A percentile compares a stretch with the other conserved stretches of the same genome.
These are phyloP conservation scores for Clarias platycephalus DNA, from an alignment of 2,797 vertebrate species.

Conservation along the genomic window DNA sequence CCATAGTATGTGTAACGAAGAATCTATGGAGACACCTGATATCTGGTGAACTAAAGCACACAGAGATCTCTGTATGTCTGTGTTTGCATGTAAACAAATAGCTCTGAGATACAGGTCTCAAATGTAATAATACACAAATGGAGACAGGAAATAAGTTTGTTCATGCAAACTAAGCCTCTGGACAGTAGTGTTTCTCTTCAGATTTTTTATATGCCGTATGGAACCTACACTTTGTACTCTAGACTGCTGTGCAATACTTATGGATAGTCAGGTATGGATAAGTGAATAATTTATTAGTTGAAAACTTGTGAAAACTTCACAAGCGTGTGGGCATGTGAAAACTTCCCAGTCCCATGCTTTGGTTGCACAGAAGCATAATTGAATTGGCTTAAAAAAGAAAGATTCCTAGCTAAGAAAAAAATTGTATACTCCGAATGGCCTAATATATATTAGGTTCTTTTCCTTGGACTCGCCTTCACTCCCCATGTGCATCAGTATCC, in stretches of 20 bases:
- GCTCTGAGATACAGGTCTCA: not conserved
- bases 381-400: not conserved
- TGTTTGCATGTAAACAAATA: not conserved
- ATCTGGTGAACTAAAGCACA: conserved; percentile 11
- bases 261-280: not conserved
- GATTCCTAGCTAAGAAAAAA: not conserved
- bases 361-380: not conserved
- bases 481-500: too few species aligned
- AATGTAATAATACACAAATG: conserved; percentile 3
- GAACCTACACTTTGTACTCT: not conserved
- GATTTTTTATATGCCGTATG: not conserved
- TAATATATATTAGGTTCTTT: too few species aligned
- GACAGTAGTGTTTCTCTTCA: not conserved
- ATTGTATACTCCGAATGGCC: too few species aligned
- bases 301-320: too few species aligned
- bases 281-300: not conserved
- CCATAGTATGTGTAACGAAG: conserved; percentile 24
- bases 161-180: not conserved
- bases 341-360: not conserved
- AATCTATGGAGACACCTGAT: conserved; percentile 33
- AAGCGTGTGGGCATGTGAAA: not conserved
- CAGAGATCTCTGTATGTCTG: not conserved
- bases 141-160: not conserved
- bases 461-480: too few species aligned
- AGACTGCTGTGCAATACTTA: not conserved